Percentiles rank a stretch among this genome's conserved stretches.
Evolutionary conservation across 1,140 invertebrate genomes (phyloP).

Genomic region (Diuraphis noxia): DNA sequence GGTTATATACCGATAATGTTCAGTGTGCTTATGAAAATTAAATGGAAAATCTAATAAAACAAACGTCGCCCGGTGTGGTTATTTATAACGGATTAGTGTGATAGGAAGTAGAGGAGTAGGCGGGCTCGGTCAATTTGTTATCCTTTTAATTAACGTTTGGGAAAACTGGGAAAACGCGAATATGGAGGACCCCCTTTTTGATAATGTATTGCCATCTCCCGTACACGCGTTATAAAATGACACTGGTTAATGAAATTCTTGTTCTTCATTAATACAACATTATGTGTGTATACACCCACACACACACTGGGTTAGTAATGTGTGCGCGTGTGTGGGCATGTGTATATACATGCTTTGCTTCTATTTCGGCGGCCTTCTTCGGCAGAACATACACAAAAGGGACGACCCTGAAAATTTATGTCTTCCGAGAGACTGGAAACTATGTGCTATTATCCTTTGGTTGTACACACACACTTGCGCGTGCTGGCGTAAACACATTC

Average conservation of each 20-base stretch:
- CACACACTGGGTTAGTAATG: neutral
- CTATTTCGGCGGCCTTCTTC: slow-evolving; percentile 31
- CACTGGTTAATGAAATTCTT: slow-evolving; percentile 54
- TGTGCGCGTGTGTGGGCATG: neutral
- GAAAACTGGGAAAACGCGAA: slow-evolving; percentile 44
- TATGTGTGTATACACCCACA: slow-evolving; percentile 18
- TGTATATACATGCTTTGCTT: neutral
- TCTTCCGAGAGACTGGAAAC: slow-evolving; percentile 52
- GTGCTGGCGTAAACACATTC: slow-evolving; percentile 16
- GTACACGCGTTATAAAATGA: slow-evolving; percentile 49
- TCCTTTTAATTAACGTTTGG: slow-evolving; percentile 51
- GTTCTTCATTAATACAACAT: slow-evolving; percentile 54
- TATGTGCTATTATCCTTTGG: slow-evolving; percentile 52
- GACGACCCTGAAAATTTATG: slow-evolving; percentile 52
- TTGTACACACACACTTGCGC: slow-evolving; percentile 25
- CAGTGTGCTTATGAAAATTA: slow-evolving; percentile 24
- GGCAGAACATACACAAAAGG: slow-evolving; percentile 42
- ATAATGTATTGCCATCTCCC: slow-evolving; percentile 43
- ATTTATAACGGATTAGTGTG: slow-evolving; percentile 41
- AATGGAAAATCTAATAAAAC: slow-evolving; percentile 50
- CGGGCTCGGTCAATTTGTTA: slow-evolving; percentile 53
- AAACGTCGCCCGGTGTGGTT: slow-evolving; percentile 32
- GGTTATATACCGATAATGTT: slow-evolving; percentile 16
- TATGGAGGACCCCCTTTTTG: slow-evolving; percentile 52
- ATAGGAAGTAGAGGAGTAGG: neutral